phyloP scores from a whole-genome alignment of 2,888 invertebrate species.

The Drosophila putrida region DNA sequence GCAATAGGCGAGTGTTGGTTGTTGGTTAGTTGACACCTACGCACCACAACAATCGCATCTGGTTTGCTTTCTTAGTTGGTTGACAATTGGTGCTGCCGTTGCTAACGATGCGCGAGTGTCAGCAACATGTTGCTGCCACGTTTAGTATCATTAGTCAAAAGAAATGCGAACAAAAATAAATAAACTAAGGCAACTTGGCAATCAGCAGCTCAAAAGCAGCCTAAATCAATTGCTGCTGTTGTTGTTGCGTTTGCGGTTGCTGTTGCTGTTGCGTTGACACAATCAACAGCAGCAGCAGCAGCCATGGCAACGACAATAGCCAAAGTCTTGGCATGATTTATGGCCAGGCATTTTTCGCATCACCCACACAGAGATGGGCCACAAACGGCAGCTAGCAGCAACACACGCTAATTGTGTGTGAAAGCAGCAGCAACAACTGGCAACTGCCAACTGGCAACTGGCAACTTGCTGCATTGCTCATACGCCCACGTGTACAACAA shows the following conservation, averaged over 20 bases:
- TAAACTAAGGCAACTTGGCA: slow-evolving; percentile 63
- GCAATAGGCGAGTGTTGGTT: slow-evolving; percentile 40
- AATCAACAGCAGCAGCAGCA: slow-evolving; percentile 27
- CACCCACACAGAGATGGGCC: slow-evolving; percentile 54
- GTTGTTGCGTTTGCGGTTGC: slow-evolving; percentile 39
- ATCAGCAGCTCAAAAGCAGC: slow-evolving; percentile 74
- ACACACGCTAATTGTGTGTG: slow-evolving; percentile 74
- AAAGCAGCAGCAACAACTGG: slow-evolving; percentile 58
- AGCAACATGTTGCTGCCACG: slow-evolving; percentile 63
- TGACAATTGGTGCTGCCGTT: slow-evolving; percentile 28
- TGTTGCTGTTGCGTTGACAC: slow-evolving; percentile 40
- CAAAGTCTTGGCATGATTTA: slow-evolving; percentile 74
- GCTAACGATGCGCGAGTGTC: slow-evolving; percentile 81
- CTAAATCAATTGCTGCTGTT: slow-evolving; percentile 82
- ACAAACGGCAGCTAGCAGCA: slow-evolving; percentile 29
- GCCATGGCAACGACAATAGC: slow-evolving; percentile 48
- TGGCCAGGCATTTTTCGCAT: slow-evolving; percentile 66
- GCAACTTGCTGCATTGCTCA: slow-evolving; percentile 62
- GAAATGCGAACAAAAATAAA: slow-evolving; percentile 49
- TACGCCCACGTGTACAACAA: slow-evolving; percentile 68
- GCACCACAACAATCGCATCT: slow-evolving; percentile 38
- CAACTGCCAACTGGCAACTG: slow-evolving; percentile 20
- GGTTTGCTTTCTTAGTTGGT: slow-evolving; percentile 47
- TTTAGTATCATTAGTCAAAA: slow-evolving; percentile 81
- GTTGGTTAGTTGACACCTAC: slow-evolving; percentile 59